phyloP scores from a whole-genome alignment of 1,140 invertebrate genomes.

The Amyelois transitella region DNA sequence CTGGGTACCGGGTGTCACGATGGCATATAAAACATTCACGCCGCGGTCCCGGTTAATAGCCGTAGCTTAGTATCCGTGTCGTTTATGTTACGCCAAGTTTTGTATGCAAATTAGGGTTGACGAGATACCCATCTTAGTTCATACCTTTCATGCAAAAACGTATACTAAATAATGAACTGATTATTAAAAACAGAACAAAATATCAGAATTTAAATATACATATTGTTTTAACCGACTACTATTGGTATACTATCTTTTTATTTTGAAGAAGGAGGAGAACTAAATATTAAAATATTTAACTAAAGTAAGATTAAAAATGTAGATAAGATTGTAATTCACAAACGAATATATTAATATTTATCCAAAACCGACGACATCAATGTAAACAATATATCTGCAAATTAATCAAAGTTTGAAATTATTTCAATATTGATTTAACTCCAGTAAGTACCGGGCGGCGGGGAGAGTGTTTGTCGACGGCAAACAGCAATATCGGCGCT shows the following conservation, averaged over 20 bases:
- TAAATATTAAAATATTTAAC: too few species aligned
- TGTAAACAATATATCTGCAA: constrained; percentile 64
- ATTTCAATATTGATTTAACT: constrained; percentile 72
- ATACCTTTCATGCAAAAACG: too few species aligned
- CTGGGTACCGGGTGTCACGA: constrained; percentile 32
- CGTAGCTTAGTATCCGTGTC: constrained; percentile 41
- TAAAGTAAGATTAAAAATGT: too few species aligned
- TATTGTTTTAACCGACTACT: too few species aligned
- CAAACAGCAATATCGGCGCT: constrained; percentile 70
- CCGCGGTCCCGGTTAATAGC: constrained; percentile 53
- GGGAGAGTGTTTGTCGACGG: constrained; percentile 53
- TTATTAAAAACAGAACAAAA: too few species aligned
- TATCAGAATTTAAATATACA: too few species aligned
- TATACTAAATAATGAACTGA: too few species aligned
- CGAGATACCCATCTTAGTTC: background rate
- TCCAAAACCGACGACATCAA: constrained; percentile 47
- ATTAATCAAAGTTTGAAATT: constrained; percentile 72
- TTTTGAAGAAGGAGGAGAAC: too few species aligned
- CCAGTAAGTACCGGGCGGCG: constrained; percentile 65
- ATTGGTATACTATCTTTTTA: too few species aligned
- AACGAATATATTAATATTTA: constrained; percentile 13
- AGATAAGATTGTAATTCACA: background rate
- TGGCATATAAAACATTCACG: constrained; percentile 57
- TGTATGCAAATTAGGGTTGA: constrained; percentile 10
- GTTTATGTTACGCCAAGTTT: constrained; percentile 10